Evolutionary conservation across 2,113 vertebrate genomes (phyloP).

Genomic region (Trinectes maculatus): DNA sequence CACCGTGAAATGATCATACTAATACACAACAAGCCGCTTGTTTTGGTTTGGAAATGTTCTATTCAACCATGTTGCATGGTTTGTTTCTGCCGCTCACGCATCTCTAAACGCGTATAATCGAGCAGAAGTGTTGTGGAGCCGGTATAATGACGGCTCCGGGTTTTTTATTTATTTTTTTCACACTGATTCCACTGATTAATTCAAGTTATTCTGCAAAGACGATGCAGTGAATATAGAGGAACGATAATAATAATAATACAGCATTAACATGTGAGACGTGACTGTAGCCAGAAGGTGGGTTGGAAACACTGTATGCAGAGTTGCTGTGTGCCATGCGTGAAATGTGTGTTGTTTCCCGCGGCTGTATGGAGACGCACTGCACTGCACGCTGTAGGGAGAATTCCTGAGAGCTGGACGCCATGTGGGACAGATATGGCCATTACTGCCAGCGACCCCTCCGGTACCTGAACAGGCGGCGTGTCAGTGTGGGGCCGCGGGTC

Average conservation of each 20-base stretch:
- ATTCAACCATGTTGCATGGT: constrained; percentile 48
- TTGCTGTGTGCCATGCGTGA: background rate
- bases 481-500: constrained; percentile 48
- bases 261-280: background rate
- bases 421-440: constrained; percentile 69
- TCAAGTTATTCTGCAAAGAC: too few relatives aligned
- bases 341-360: constrained; percentile 30
- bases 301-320: constrained; percentile 3
- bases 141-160: background rate
- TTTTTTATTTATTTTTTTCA: background rate
- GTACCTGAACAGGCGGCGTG: constrained; percentile 59
- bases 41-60: constrained; percentile 52
- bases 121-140: constrained; percentile 26
- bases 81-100: constrained; percentile 25
- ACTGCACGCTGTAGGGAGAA: constrained; percentile 44
- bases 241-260: background rate
- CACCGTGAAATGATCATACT: constrained; percentile 70
- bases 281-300: constrained; percentile 8
- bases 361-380: constrained; percentile 33
- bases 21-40: constrained; percentile 45
- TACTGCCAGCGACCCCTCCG: constrained; percentile 60
- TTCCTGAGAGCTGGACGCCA: constrained; percentile 66
- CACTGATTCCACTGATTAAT: background rate
- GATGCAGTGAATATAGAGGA: too few relatives aligned
- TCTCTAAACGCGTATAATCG: constrained; percentile 48